These are phyloP conservation scores for Triplophysa bombifrons DNA, from an alignment of 2,797 vertebrate species.

Conservation along the genomic window DNA sequence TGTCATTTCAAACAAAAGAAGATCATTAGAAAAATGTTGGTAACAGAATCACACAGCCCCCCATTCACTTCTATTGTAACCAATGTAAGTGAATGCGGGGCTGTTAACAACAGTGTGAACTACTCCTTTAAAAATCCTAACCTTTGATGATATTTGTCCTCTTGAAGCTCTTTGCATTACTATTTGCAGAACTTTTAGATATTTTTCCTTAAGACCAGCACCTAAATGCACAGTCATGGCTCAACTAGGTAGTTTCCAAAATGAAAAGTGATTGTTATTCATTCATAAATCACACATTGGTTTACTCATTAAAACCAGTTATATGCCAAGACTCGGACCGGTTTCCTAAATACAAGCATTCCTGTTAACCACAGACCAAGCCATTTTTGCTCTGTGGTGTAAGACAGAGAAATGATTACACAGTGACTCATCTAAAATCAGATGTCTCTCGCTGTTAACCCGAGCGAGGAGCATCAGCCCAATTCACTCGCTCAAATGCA, in stretches of 20 bases:
- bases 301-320: conserved; percentile 6
- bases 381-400: conserved; percentile 34
- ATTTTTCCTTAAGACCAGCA: not conserved
- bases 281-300: conserved; percentile 27
- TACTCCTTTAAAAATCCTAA: not conserved
- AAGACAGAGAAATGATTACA: conserved; percentile 24
- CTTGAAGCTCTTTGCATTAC: too few relatives aligned
- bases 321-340: conserved; percentile 3
- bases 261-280: not conserved
- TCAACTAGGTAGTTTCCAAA: not conserved
- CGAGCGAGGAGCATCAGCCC: conserved; percentile 7
- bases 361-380: conserved; percentile 16
- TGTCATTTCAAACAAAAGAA: too few relatives aligned
- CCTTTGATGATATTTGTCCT: not conserved
- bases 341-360: conserved; percentile 21
- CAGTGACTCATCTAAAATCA: conserved; percentile 35
- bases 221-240: too few relatives aligned
- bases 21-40: too few relatives aligned
- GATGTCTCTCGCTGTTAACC: conserved; percentile 31
- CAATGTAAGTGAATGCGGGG: too few relatives aligned
- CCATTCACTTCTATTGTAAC: too few relatives aligned
- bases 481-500: not conserved
- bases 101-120: too few relatives aligned
- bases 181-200: not conserved
- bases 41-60: too few relatives aligned